These are phyloP conservation scores for Drosophila mojavensis DNA, from an alignment of 1,140 invertebrate species.

Conservation along the genomic window DNA sequence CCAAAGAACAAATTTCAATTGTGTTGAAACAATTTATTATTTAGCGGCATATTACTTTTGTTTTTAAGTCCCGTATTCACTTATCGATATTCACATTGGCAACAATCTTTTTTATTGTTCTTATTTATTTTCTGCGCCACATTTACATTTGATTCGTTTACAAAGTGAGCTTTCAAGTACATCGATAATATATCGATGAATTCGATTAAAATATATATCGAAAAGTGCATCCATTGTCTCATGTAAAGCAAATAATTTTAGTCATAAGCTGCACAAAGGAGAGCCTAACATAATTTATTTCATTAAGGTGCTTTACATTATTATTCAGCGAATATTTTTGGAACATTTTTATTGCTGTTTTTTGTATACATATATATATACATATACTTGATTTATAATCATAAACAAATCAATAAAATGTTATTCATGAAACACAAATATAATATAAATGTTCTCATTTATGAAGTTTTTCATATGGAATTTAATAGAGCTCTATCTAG, in stretches of 20 bases:
- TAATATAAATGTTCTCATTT: too few species aligned
- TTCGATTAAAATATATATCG: background rate
- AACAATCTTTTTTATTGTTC: slow-evolving; percentile 2
- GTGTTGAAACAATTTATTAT: too few species aligned
- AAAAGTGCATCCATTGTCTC: slow-evolving; percentile 7
- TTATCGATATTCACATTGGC: background rate
- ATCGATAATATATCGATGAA: slow-evolving; percentile 16
- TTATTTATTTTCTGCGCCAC: slow-evolving; percentile 23
- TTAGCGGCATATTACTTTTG: too few species aligned
- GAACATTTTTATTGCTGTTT: slow-evolving; percentile 47
- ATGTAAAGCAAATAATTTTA: slow-evolving; percentile 30
- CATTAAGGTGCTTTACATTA: slow-evolving; percentile 66
- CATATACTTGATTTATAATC: slow-evolving; percentile 46
- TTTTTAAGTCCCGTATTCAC: too few species aligned
- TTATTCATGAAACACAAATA: slow-evolving; percentile 20
- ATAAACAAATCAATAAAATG: slow-evolving; percentile 59
- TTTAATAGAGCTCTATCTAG: too few species aligned
- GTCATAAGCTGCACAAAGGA: slow-evolving; percentile 59
- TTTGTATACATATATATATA: slow-evolving; percentile 14
- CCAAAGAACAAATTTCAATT: too few species aligned
- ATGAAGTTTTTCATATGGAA: too few species aligned
- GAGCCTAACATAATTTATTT: slow-evolving; percentile 52
- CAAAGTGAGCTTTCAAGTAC: background rate
- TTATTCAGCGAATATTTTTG: slow-evolving; percentile 61
- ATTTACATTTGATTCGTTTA: slow-evolving; percentile 3